Evolutionary conservation across 2,113 vertebrate species (phyloP).

Genomic region (Ameiurus melas): DNA sequence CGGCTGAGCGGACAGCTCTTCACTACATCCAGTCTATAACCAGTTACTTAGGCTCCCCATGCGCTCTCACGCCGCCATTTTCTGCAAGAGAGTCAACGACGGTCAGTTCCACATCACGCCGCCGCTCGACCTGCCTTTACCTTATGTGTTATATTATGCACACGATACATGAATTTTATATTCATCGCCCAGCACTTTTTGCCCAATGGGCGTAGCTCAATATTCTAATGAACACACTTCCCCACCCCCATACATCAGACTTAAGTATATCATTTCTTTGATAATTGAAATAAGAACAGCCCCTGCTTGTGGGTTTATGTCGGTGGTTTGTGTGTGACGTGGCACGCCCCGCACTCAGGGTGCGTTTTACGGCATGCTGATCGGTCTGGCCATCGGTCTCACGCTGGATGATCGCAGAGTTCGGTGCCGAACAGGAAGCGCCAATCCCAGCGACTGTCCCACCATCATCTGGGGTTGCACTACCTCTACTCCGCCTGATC

Average conservation of each 20-base stretch:
- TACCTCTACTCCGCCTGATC: slow-evolving; percentile 94
- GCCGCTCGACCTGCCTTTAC: too few relatives aligned
- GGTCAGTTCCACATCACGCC: slow-evolving; percentile 65
- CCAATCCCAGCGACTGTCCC: slow-evolving; percentile 81
- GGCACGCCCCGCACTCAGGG: slow-evolving; percentile 72
- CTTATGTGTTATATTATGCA: too few relatives aligned
- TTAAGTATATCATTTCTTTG: neutral
- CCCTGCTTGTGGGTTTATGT: neutral
- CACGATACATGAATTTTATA: too few relatives aligned
- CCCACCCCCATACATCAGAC: neutral
- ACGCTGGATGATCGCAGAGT: slow-evolving; percentile 88
- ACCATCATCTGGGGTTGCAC: slow-evolving; percentile 90
- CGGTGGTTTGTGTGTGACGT: neutral
- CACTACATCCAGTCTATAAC: slow-evolving; percentile 92
- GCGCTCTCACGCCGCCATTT: too few relatives aligned
- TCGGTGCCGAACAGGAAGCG: slow-evolving; percentile 85
- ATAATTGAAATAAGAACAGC: neutral
- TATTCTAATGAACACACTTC: neutral
- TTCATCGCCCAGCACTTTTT: too few relatives aligned
- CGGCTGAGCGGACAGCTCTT: slow-evolving; percentile 88
- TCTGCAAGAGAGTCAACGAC: slow-evolving; percentile 92
- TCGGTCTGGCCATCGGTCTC: slow-evolving; percentile 82
- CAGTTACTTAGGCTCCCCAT: slow-evolving; percentile 91
- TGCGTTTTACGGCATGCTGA: slow-evolving; percentile 85
- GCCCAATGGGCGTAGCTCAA: too few relatives aligned